Evolutionary conservation across 2,113 vertebrate species (phyloP).

Genomic region (Pteropus alecto): DNA sequence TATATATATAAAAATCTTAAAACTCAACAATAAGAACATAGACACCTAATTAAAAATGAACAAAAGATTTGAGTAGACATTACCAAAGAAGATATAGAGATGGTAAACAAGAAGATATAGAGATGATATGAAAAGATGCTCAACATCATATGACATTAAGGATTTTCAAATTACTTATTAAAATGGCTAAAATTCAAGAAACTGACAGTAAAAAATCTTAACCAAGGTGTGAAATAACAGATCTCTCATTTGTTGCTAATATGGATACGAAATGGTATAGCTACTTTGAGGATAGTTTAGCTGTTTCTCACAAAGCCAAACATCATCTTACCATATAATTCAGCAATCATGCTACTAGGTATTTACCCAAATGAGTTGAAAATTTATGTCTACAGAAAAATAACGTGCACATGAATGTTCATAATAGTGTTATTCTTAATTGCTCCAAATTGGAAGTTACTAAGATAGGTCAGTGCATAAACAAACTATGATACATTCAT

Average conservation of each 20-base stretch:
- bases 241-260: background rate
- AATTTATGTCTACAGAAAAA: background rate
- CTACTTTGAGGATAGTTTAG: background rate
- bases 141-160: background rate
- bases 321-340: background rate
- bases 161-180: background rate
- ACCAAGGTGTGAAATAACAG: background rate
- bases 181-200: background rate
- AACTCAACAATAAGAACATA: background rate
- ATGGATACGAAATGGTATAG: background rate
- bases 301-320: background rate
- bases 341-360: background rate
- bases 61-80: background rate
- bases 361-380: background rate
- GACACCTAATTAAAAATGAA: background rate
- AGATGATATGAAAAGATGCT: background rate
- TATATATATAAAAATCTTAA: background rate
- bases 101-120: no score
- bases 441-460: background rate
- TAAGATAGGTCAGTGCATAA: background rate
- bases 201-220: background rate
- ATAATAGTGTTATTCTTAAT: background rate
- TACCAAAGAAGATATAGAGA: background rate
- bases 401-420: background rate
- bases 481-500: background rate